Base-by-base conservation (phyloP, 1,140 invertebrate genomes). In the Lethocerus indicus region DNA sequence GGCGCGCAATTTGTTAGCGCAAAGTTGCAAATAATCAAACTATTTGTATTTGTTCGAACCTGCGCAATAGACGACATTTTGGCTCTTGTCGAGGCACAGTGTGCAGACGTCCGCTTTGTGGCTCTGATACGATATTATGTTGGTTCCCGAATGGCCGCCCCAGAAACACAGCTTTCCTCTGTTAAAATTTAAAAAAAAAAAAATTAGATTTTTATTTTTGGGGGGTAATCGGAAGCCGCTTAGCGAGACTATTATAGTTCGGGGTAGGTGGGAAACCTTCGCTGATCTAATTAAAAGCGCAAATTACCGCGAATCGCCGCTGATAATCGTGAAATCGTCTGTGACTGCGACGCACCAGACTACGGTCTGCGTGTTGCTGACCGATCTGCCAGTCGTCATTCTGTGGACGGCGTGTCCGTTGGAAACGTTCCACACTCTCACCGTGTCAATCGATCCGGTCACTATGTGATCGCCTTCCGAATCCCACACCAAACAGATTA, bases 401-500 rank as follows among this genome's bases (percentile, higher is more conserved):
- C 80, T 76, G 58, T 87, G 82, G 51, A 88, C 68, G 1, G 85
- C 87, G 63, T 84, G 82, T 1, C 89, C 88, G 26, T 78, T 81
- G 26, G 74, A 64, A 0, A 83, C 79, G 69, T 83, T 81, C 87
- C 89, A 95, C 26, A 94, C 74, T 57, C 89, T 73, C 21, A 96
- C 77, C 29, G 78, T 81, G 61, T 92, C 81, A 6, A 78, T 60
- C 2, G 87, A 87, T 1, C 90, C 90, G 54, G 86, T 87, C 2
- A 83, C 81, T 44, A 96, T 73, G 56, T 78, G 74, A 51, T 81
- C 72, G 29, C 84, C 87, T 24, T 70, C 69, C 20, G 70, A 67
- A 59, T 90, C 78, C 78, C 88, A 96, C 59, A 83, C 83, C 20
- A 92, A 71, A 55, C 84, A 90, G 25, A 94, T 64, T 51, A 94